phyloP scores from a whole-genome alignment of 2,113 vertebrate genomes.

The Varanus komodoensis region DNA sequence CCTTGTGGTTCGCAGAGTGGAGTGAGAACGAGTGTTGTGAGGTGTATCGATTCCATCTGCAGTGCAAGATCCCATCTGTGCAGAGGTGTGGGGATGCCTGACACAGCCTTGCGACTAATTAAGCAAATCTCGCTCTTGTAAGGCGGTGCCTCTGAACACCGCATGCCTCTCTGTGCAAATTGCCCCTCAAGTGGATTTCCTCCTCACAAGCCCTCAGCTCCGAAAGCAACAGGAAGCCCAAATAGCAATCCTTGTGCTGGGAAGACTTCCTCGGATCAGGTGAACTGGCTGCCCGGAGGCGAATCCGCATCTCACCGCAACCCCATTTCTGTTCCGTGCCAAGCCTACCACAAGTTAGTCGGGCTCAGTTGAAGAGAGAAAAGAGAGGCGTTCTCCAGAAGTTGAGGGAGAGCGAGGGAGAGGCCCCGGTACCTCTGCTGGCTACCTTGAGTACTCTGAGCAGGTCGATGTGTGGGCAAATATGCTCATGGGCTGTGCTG shows the following conservation, averaged over 20 bases:
- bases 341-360: neutral
- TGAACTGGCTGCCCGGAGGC: neutral
- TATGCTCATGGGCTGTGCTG: neutral
- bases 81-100: neutral
- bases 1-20: constrained; percentile 33
- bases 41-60: neutral
- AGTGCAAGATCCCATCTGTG: constrained; percentile 17
- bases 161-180: constrained; percentile 25
- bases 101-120: constrained; percentile 42
- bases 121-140: constrained; percentile 37
- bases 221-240: neutral
- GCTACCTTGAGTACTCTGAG: neutral
- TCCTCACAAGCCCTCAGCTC: neutral
- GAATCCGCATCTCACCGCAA: too few species aligned
- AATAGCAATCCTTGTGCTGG: neutral
- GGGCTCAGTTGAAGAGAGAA: neutral
- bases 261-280: neutral
- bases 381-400: neutral
- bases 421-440: too few species aligned
- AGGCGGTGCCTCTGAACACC: constrained; percentile 10
- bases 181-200: constrained; percentile 30
- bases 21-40: constrained; percentile 26
- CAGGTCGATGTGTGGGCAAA: neutral
- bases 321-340: neutral
- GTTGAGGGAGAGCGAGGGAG: neutral